Percentiles rank a stretch among this genome's conserved stretches.
Evolutionary conservation across 2,113 vertebrate genomes (phyloP).

Genomic region (Oxyruncus cristatus): DNA sequence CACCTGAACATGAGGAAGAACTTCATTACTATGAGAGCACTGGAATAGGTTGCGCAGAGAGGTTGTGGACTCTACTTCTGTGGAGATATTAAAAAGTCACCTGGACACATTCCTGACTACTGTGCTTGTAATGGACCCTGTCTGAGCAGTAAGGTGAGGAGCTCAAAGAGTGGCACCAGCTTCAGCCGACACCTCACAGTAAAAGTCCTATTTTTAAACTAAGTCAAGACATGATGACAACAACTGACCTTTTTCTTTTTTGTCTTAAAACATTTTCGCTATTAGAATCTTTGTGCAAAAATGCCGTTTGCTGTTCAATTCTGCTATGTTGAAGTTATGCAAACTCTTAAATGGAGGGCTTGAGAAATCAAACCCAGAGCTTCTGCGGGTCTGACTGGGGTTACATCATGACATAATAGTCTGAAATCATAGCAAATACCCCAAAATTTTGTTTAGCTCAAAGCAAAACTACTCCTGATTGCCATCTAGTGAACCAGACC

Average conservation of each 20-base stretch:
- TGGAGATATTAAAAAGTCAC: not conserved
- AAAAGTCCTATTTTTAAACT: not conserved
- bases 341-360: not conserved
- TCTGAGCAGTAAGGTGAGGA: not conserved
- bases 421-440: not conserved
- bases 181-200: accelerated
- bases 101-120: not conserved
- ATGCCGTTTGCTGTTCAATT: not conserved
- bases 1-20: not conserved
- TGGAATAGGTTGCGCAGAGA: accelerated
- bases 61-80: not conserved
- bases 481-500: slow-evolving; percentile 17
- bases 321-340: not conserved
- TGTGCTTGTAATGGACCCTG: not conserved
- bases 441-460: not conserved
- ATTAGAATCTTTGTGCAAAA: not conserved
- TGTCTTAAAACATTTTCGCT: not conserved
- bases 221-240: not conserved
- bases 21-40: not conserved
- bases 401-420: not conserved
- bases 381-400: not conserved
- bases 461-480: slow-evolving; percentile 11
- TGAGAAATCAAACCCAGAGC: not conserved
- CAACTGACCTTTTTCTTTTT: accelerated
- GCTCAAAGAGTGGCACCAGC: not conserved